Conservation (phyloP, 2,888 invertebrate species). For the Dysmachus trigonus region DNA sequence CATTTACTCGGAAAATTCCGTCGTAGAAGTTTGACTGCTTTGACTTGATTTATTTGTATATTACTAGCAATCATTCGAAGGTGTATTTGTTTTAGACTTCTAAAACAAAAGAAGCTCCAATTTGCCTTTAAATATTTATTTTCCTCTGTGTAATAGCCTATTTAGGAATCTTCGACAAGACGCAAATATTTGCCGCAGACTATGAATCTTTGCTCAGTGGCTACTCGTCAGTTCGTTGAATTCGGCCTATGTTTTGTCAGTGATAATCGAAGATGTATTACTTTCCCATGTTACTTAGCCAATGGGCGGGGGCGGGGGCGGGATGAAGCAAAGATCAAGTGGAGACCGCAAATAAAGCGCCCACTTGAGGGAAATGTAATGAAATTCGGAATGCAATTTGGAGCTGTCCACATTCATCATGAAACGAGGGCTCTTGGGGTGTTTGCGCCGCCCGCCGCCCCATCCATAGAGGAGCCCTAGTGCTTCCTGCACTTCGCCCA, state of each 20-base stretch:
- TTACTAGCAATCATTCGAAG: not conserved
- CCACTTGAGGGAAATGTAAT: not conserved
- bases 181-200: not conserved
- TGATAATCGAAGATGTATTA: not conserved
- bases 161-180: not conserved
- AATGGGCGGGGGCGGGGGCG: not conserved
- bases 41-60: too few species aligned
- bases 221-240: not conserved
- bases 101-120: not conserved
- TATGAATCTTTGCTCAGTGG: not conserved
- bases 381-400: slow-evolving; percentile 1
- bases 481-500: not conserved
- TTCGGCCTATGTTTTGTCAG: not conserved
- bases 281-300: not conserved
- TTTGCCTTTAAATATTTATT: not conserved
- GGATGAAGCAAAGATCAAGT: not conserved
- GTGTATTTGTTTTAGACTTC: not conserved
- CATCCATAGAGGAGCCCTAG: not conserved
- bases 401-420: not conserved
- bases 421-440: not conserved
- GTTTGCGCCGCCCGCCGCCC: not conserved
- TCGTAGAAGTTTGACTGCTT: too few species aligned
- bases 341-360: not conserved
- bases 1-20: too few species aligned
- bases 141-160: too few species aligned